These are phyloP conservation scores for Corvus moneduloides DNA, from an alignment of 2,113 vertebrate genomes.

Conservation along the genomic window DNA sequence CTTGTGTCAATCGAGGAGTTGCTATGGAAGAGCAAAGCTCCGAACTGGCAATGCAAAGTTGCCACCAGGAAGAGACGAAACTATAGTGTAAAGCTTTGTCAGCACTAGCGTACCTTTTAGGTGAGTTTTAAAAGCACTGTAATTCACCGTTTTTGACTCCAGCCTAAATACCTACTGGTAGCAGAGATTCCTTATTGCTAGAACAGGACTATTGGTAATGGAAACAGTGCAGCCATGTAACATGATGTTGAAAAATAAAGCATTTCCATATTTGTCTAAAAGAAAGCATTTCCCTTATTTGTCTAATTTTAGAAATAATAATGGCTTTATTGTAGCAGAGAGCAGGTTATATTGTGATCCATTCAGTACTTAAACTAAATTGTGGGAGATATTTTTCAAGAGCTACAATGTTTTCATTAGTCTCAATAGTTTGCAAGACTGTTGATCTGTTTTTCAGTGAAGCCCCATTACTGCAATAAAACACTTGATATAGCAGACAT, in stretches of 20 bases:
- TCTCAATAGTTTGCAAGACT: not conserved
- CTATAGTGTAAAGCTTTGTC: not conserved
- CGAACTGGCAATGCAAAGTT: not conserved
- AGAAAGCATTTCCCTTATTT: not conserved
- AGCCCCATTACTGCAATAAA: not conserved
- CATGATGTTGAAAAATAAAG: not conserved
- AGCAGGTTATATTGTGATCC: not conserved
- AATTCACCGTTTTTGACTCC: not conserved
- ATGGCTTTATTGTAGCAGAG: not conserved
- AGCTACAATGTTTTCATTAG: not conserved
- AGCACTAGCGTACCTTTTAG: not conserved
- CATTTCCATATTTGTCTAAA: not conserved
- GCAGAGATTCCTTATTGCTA: not conserved
- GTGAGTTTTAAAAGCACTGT: not conserved
- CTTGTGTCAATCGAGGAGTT: rapidly evolving
- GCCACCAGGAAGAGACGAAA: not conserved
- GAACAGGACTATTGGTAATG: not conserved
- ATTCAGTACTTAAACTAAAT: not conserved
- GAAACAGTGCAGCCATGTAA: not conserved
- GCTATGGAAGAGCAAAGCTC: not conserved
- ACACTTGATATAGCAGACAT: not conserved
- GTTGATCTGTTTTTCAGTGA: not conserved
- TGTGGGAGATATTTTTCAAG: not conserved
- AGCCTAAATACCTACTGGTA: not conserved
- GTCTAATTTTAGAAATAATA: not conserved